Conservation (phyloP, 2,797 vertebrate genomes). For the Erpetoichthys calabaricus region DNA sequence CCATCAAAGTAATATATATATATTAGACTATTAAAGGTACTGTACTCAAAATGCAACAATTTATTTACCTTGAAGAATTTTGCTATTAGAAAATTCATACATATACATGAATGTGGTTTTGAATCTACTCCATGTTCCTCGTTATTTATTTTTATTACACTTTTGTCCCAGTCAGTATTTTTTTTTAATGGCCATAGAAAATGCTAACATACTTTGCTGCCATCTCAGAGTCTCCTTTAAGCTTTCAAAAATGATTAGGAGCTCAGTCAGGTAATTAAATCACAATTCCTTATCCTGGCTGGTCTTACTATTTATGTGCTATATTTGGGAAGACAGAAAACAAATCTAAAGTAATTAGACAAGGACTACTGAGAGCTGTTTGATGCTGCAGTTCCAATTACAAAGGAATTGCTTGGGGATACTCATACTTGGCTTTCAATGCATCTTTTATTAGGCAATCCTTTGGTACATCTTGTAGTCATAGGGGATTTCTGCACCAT, state of each 20-base stretch:
- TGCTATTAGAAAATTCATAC: too few relatives aligned
- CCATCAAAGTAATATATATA: too few relatives aligned
- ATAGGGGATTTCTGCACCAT: constrained; percentile 35
- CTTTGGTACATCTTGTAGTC: constrained; percentile 44
- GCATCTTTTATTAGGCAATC: constrained; percentile 45
- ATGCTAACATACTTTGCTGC: too few relatives aligned
- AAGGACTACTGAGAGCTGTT: constrained; percentile 35
- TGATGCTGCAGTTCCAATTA: constrained; percentile 46
- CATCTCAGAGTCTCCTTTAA: too few relatives aligned
- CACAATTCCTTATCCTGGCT: constrained; percentile 22
- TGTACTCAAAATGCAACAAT: too few relatives aligned
- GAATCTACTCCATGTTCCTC: too few relatives aligned
- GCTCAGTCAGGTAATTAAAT: constrained; percentile 29
- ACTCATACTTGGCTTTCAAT: constrained; percentile 34
- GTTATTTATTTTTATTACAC: too few relatives aligned
- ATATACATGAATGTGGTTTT: too few relatives aligned
- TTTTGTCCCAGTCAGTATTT: too few relatives aligned
- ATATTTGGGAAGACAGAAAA: constrained; percentile 17
- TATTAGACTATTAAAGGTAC: too few relatives aligned
- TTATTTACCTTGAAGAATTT: too few relatives aligned
- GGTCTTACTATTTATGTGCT: constrained; percentile 27
- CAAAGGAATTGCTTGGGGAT: constrained; percentile 46
- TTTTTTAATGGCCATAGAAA: too few relatives aligned
- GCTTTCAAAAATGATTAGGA: background rate
- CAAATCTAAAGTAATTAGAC: constrained; percentile 34